Conservation (phyloP, 2,113 vertebrate genomes). For the Sorex araneus region DNA sequence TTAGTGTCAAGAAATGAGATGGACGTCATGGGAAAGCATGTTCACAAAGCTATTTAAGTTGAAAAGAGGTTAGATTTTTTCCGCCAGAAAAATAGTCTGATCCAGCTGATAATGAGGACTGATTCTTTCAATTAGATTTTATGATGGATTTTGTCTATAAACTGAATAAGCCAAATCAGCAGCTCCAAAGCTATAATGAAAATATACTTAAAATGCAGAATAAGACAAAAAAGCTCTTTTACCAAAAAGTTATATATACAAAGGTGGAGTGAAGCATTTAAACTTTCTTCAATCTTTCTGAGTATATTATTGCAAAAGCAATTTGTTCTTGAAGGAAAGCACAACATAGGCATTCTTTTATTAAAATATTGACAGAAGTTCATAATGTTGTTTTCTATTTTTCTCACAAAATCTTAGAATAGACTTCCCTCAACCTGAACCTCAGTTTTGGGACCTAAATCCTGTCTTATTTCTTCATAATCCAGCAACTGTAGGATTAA, state of each 20-base stretch:
- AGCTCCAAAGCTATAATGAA: slow-evolving; percentile 34
- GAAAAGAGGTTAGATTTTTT: slow-evolving; percentile 56
- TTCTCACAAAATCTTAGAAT: neutral
- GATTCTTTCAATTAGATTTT: slow-evolving; percentile 37
- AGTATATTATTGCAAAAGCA: neutral
- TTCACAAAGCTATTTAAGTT: slow-evolving; percentile 13
- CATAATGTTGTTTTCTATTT: neutral
- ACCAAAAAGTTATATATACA: slow-evolving; percentile 12
- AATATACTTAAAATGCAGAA: slow-evolving; percentile 44
- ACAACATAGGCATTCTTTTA: neutral
- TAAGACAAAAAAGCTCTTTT: slow-evolving; percentile 11
- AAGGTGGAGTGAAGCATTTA: slow-evolving; percentile 39
- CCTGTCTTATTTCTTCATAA: neutral
- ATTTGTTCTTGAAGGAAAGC: neutral
- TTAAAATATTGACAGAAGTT: neutral
- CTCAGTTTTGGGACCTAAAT: no score
- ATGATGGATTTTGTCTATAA: neutral
- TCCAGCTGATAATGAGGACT: slow-evolving; percentile 38
- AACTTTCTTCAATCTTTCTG: neutral
- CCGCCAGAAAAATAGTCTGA: slow-evolving; percentile 29
- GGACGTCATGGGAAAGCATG: slow-evolving; percentile 30
- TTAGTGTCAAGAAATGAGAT: slow-evolving; percentile 42
- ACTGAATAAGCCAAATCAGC: slow-evolving; percentile 29
- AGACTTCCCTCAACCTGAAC: neutral
- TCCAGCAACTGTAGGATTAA: neutral